A percentile compares a stretch with the other conserved stretches of the same genome.
Evolutionary conservation across 2,797 vertebrate genomes (phyloP).

Genomic region (Galaxias olidus): DNA sequence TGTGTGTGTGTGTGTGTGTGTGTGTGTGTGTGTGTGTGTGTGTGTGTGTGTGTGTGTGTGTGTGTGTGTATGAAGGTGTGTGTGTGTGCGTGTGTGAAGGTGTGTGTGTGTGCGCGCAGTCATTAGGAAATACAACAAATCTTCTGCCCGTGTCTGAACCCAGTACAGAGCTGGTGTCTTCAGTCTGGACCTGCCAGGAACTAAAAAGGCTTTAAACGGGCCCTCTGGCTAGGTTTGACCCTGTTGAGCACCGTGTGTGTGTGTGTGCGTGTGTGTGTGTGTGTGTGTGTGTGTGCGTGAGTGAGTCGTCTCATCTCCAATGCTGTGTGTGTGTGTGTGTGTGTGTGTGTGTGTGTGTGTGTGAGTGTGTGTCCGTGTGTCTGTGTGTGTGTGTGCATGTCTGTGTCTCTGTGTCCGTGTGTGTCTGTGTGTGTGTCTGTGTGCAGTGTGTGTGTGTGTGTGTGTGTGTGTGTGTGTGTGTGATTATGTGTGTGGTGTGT

Average conservation of each 20-base stretch:
- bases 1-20: too few relatives aligned
- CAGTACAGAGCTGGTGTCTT: too few relatives aligned
- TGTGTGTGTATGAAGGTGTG: background rate
- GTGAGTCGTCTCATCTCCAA: too few relatives aligned
- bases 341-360: background rate
- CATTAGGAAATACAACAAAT: too few relatives aligned
- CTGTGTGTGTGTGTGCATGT: constrained; percentile 6
- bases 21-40: too few relatives aligned
- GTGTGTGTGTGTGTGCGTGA: constrained; percentile 23
- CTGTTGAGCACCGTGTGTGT: constrained; percentile 39
- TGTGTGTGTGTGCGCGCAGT: too few relatives aligned
- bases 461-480: constrained; percentile 6
- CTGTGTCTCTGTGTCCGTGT: background rate
- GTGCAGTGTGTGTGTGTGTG: background rate
- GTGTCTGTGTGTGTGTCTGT: too few relatives aligned
- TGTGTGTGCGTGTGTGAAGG: too few relatives aligned
- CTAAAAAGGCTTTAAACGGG: constrained; percentile 42
- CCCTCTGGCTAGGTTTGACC: constrained; percentile 46
- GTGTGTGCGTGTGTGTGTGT: constrained; percentile 27
- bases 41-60: too few relatives aligned
- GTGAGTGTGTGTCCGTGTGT: background rate
- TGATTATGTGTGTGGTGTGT: constrained; percentile 3
- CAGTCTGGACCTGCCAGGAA: constrained; percentile 5
- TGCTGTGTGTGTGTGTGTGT: constrained; percentile 3
- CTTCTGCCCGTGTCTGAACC: too few relatives aligned